phyloP scores from a whole-genome alignment of 1,140 invertebrate genomes.

The Pomacea maculata region DNA sequence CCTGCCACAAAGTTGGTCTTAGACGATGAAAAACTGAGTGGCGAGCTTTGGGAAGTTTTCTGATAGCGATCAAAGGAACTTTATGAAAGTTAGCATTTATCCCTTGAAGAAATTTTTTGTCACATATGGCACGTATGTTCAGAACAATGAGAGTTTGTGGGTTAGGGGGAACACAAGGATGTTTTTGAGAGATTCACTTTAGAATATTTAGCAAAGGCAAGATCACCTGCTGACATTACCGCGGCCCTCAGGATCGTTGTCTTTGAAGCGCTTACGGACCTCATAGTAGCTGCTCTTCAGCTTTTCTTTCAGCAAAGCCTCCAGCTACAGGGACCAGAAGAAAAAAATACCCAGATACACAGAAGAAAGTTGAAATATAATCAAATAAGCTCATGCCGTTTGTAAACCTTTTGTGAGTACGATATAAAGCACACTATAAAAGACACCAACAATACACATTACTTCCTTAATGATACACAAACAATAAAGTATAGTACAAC shows the following conservation, averaged over 20 bases:
- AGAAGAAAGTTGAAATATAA: background rate
- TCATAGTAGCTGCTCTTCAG: constrained; percentile 58
- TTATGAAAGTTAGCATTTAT: background rate
- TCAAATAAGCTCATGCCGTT: background rate
- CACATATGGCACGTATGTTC: background rate
- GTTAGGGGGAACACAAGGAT: background rate
- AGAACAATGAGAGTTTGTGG: background rate
- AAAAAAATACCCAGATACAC: background rate
- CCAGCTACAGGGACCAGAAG: constrained; percentile 45
- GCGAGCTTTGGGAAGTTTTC: background rate
- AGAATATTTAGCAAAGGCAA: too few species aligned
- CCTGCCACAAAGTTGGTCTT: constrained; percentile 40
- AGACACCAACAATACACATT: too few species aligned
- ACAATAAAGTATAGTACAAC: too few species aligned
- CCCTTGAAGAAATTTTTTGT: background rate
- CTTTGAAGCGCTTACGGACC: constrained; percentile 61
- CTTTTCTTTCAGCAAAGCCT: constrained; percentile 58
- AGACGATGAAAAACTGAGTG: background rate
- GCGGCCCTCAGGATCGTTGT: constrained; percentile 64
- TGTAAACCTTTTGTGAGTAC: too few species aligned
- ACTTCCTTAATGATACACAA: too few species aligned
- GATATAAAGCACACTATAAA: too few species aligned
- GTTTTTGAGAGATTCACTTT: too few species aligned
- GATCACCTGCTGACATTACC: constrained; percentile 63
- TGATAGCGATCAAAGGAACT: background rate